A percentile compares a stretch with the other conserved stretches of the same genome.
Evolutionary conservation across 1,140 invertebrate species (phyloP).

Genomic region (Piezodorus guildinii): DNA sequence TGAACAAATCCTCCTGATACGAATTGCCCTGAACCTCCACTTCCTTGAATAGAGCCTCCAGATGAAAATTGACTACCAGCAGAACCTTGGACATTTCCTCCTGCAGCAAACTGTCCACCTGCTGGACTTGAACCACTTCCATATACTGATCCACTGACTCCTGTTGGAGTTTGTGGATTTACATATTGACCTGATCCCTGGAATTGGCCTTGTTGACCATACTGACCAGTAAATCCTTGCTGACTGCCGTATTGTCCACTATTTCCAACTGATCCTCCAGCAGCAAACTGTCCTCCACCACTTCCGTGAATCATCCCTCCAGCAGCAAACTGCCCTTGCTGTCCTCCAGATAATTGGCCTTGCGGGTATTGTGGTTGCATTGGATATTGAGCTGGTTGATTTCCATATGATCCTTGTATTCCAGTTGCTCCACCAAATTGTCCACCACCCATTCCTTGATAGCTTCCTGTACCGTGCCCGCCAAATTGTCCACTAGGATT

Average conservation of each 20-base stretch:
- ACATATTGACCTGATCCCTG: background rate
- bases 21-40: background rate
- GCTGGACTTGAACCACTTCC: background rate
- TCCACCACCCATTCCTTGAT: background rate
- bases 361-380: background rate
- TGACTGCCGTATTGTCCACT: background rate
- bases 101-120: background rate
- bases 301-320: slow-evolving; percentile 11
- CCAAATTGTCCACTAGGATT: background rate
- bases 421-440: slow-evolving; percentile 2
- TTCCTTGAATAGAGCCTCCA: background rate
- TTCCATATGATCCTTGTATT: background rate
- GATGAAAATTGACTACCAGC: background rate
- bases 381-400: background rate
- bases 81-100: slow-evolving; percentile 8
- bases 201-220: background rate
- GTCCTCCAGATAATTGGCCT: background rate
- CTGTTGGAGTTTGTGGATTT: background rate
- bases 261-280: background rate
- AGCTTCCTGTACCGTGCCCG: background rate
- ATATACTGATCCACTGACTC: background rate
- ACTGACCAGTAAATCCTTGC: background rate
- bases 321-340: slow-evolving; percentile 1
- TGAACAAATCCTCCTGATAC: background rate
- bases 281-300: background rate